Evolutionary conservation across 37 sponge, comb jelly and placozoan species (phyloP), one percentile per base, ranked within the genome.

Genomic region (Amphimedon queenslandica): DNA sequence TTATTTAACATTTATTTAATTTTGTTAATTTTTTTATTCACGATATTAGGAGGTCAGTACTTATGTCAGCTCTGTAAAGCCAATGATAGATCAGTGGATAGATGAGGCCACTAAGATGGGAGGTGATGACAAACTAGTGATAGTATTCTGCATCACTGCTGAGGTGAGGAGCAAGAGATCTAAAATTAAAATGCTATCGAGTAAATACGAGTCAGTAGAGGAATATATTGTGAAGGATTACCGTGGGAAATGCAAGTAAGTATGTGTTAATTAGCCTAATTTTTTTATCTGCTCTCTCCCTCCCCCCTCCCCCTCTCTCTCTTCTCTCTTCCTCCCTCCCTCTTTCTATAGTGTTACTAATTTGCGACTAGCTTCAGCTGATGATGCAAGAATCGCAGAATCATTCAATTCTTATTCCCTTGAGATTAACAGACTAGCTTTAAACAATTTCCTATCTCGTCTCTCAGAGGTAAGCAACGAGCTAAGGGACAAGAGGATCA

Each of bases 71-170:
- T 29, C 32, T 11, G 25, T 34, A 5, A 57, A 58, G 32, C 58
- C 58, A 58, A 23, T 58, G 0, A 73, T 73, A 20, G 33, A 27
- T 27, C 71, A 80, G 2, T 86, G 87, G 87, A 58, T 86, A 0
- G 8, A 34, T 13, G 57, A 64, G n/a, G 42, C 70, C 23, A 58
- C 57, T 5, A 57, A 69, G 42, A 30, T 66, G 29, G 76, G 66
- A 2, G 80, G 64, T 5, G 13, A 5, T 8, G 28, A 25, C 5
- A 63, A 58, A 53, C 64, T 42, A 28, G 23, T 80, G 43, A 80
- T 86, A 13, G 66, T 86, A 0, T 86, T 75, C 60, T 75, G 76
- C 33, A 66, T 86, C 27, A 86, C 87, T 8, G 71, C 81, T 31
- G 87, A 80, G 66, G 81, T 80, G 57, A 25, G 87, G 41, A 72